Evolutionary conservation across 2,113 vertebrate species (phyloP).

Genomic region (Ictalurus punctatus): DNA sequence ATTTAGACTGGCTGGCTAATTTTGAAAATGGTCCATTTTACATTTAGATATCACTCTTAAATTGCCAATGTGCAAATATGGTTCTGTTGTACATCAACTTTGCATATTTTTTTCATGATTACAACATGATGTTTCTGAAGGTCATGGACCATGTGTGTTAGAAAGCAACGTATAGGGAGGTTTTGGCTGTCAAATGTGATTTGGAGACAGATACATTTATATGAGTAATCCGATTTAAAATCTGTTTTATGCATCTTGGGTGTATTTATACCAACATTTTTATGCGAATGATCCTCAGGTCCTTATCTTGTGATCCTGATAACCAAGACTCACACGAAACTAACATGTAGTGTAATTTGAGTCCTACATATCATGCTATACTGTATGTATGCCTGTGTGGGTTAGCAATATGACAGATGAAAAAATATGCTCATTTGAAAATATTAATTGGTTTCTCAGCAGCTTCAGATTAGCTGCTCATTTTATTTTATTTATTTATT

Average conservation of each 20-base stretch:
- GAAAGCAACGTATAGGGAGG: not conserved
- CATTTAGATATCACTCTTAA: not conserved
- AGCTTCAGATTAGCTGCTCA: conserved; percentile 25
- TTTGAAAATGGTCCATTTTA: not conserved
- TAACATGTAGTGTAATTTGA: not conserved
- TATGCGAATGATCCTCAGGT: not conserved
- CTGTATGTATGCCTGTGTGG: not conserved
- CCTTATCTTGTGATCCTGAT: not conserved
- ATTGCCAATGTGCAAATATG: not conserved
- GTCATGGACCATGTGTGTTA: not conserved
- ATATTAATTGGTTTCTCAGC: conserved; percentile 33
- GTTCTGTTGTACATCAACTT: not conserved
- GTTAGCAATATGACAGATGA: not conserved
- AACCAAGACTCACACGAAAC: not conserved
- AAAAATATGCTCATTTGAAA: not conserved
- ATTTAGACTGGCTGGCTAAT: not conserved
- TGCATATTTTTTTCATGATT: not conserved
- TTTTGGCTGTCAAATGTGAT: not conserved
- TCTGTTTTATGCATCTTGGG: not conserved
- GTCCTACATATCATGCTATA: not conserved
- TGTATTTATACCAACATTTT: not conserved
- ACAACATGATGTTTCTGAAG: not conserved
- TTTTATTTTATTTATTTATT: not conserved
- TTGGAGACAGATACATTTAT: not conserved
- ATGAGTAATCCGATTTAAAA: not conserved